Evolutionary conservation across 2,888 invertebrate species (phyloP).

Genomic region (Adelognathus sp.): DNA sequence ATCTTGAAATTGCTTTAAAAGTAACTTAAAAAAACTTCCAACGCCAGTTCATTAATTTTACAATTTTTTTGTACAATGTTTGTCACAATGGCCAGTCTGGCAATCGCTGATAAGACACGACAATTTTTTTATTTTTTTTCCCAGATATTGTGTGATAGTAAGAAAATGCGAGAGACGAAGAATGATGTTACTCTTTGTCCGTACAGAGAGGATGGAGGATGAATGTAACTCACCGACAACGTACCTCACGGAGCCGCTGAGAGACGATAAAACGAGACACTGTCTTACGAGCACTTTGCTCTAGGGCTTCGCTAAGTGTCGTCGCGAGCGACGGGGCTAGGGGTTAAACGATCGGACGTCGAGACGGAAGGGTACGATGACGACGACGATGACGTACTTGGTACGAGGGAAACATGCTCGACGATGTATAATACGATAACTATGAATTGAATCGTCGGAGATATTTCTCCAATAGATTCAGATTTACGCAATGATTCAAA

Average conservation of each 20-base stretch:
- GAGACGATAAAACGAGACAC: conserved; percentile 48
- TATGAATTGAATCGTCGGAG: too few species aligned
- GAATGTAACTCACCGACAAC: conserved; percentile 33
- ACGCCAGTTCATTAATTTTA: too few species aligned
- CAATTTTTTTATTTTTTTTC: conserved; percentile 10
- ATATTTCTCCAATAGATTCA: too few species aligned
- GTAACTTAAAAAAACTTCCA: too few species aligned
- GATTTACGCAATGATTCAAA: too few species aligned
- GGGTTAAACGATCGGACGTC: conserved; percentile 48
- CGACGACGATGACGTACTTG: conserved; percentile 35
- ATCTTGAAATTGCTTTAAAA: too few species aligned
- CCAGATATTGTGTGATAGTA: not conserved
- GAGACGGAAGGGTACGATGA: conserved; percentile 32
- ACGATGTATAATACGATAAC: too few species aligned
- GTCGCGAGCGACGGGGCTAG: conserved; percentile 15
- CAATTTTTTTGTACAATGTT: not conserved
- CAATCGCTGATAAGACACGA: conserved; percentile 36
- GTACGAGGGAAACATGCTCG: not conserved
- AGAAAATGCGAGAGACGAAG: not conserved
- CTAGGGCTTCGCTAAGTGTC: conserved; percentile 47
- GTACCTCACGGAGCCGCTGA: conserved; percentile 23
- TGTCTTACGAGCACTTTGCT: conserved; percentile 49
- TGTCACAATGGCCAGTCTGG: not conserved
- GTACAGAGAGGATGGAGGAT: not conserved
- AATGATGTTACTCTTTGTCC: conserved; percentile 16